Evolutionary conservation across 2,113 vertebrate species (phyloP), one percentile per base, ranked within the genome.

Genomic region (Rhipidura dahli): DNA sequence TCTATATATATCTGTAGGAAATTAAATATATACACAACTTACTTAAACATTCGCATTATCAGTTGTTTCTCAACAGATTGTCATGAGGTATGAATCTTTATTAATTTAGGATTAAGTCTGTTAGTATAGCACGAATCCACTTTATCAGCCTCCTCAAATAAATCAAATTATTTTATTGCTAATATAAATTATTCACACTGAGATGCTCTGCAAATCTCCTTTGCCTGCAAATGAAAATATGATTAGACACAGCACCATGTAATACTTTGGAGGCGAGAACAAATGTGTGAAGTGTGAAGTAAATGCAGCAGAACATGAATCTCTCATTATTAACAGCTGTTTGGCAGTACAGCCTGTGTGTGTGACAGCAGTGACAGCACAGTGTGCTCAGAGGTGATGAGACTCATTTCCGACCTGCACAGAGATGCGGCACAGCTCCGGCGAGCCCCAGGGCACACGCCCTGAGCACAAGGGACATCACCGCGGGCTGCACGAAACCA

Each of bases 201-300:
- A 77, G 59, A 56, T n/a, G 47, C 57, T 85, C 26, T 51, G 68
- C 68, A 80, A 53, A 83, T 68, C 71, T 95, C 59, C 47, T 89
- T 76, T 51, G 49, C 40, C 70, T 66, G 49, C 50, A 90, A 89
- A 95, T 47, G 60, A 78, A 96, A 97, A 94, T 76, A 56, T 56
- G 71, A 96, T 93, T 97, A 90, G 92, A 87, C 45, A 78, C 79
- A 70, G 90, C 72, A 60, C 28, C 77, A 66, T 61, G 76, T 35
- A 76, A 65, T 83, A 80, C 31, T 93, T 65, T 15, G 10, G 66
- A 96, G 75, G 89, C 30, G 35, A 97, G 59, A 95, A 76, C 73
- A 92, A 97, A 93, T 4, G 49, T 14, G 87, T 69, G 85, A 91
- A 89, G 78, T 93, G 90, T 60, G 86, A 96, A 96, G 94, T 95